Evolutionary conservation across 2,797 vertebrate species (phyloP), one percentile per base, ranked within the genome.

Genomic region (Sebastes variabilis): DNA sequence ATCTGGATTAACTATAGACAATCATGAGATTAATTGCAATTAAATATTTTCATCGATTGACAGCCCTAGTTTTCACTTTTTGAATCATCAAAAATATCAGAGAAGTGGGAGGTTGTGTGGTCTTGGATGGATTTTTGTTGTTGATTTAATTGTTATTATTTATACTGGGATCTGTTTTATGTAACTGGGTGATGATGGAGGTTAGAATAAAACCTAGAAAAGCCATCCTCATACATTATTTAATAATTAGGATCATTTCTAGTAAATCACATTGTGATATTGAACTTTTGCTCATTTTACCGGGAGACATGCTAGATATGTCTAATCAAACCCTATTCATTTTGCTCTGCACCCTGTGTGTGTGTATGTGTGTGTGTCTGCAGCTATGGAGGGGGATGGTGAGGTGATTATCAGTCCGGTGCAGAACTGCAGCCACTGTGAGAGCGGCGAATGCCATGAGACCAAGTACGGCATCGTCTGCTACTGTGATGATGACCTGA

Each of bases 381-480:
- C 27, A 99, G 99, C 95, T 76, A 97, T 97, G 92, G 99, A 99
- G 82, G 97, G 97, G 8, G 96, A 99, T 0, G 99, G 99, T 54
- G 99, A 99, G 89, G 98, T 99, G 90, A 96, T 97, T 80, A 98
- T 99, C 92, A 97, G 93, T 68, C 95, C 97, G 2, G 97, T 97
- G 76, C 96, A 97, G 81, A 99, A 99, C 96, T 99, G 99, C 94
- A 99, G 97, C 91, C 98, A 98, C 93, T 99, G 99, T 71, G 96
- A 98, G 82, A 96, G 96, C 67, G 95, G 96, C 0, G 97, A 99
- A 65, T 99, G 99, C 87, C 96, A 96, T 65, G 83, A 97, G 87
- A 96, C 94, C 76, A 89, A 92, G 0, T 96, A 96, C 32, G 93
- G 94, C 59, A 86, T 96, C 54, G 91, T 97, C 91, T 99, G 99